Percentiles rank a stretch among this genome's conserved stretches.
phyloP scores from a whole-genome alignment of 2,888 invertebrate genomes.

The Heliconius ismenius region DNA sequence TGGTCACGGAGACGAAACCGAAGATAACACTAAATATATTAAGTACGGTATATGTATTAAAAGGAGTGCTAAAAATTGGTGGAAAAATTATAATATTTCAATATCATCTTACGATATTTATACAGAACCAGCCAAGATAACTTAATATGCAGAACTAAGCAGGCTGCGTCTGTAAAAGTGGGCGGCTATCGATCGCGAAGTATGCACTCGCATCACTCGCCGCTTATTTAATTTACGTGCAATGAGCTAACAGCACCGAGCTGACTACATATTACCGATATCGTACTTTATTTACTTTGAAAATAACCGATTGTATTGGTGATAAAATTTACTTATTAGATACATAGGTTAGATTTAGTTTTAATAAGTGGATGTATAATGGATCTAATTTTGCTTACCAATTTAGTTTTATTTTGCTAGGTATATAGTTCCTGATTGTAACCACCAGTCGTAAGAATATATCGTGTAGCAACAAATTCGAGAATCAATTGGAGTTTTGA shows the following conservation, averaged over 20 bases:
- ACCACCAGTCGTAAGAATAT: no score
- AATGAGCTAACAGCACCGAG: slow-evolving; percentile 15
- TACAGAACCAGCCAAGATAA: background rate
- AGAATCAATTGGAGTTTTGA: no score
- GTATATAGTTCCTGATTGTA: no score
- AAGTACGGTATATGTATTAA: background rate
- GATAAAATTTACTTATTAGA: background rate
- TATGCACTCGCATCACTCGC: slow-evolving; percentile 38
- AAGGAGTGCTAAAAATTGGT: background rate
- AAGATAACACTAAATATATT: no score
- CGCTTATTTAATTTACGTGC: slow-evolving; percentile 40
- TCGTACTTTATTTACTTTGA: background rate
- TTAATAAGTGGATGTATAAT: no score
- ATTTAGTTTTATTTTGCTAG: no score
- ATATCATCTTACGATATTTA: background rate
- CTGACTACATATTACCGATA: slow-evolving; percentile 10
- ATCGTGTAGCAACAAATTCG: no score
- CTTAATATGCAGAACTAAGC: slow-evolving; percentile 6
- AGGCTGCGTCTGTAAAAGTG: slow-evolving; percentile 16
- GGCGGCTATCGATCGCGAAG: slow-evolving; percentile 36
- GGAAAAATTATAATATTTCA: background rate
- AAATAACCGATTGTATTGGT: background rate
- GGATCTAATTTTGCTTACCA: no score
- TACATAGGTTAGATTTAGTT: no score
- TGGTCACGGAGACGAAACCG: no score